Base-by-base conservation (phyloP, 1,140 invertebrate species). In the Cotesia chilonis region DNA sequence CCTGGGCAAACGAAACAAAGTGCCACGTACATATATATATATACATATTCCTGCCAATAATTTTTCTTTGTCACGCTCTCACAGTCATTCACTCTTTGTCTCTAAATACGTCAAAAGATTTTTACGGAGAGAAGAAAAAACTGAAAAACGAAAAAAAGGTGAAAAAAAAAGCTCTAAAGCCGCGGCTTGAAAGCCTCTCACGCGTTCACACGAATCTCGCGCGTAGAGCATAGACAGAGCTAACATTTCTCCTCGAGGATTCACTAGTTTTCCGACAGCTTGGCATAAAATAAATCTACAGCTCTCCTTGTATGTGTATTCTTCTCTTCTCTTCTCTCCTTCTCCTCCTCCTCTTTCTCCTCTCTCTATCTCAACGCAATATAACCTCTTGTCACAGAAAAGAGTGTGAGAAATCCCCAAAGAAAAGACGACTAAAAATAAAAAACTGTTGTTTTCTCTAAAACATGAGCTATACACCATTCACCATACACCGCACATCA, bases 221-320 rank as follows among this genome's bases (percentile, higher is more conserved):
- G 36, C 10, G 68, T 5, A 63, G 59, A 51, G 61, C 28, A 14
- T 35, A 64, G 36, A 66, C 41, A 47, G 20, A 66, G 12, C 41
- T 71, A 60, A 37, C 61, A 71, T 71, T 71, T 71, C 69, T 52
- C 47, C 38, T 71, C 47, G 51, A 37, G 69, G 60, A 60, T 71
- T 54, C 69, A 71, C 69, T 60, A 71, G 41, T 63, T 47, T 63
- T 35, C 69, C 38, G 63, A 38, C 51, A 36, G 36, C 60, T 37
- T 61, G 59, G 69, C 61, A 64, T 71, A 64, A 71, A 71, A 71
- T 71, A 71, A 61, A 71, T 71, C 61, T 60, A 71, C 47, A 55
- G 59, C 60, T 71, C 68, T 47, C 41, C 41, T 47, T 7, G 41
- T 47, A 10, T 47, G 10, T 47, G 41, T 6, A 47, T 47, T 10